Evolutionary conservation across 2,797 vertebrate genomes (phyloP).

Genomic region (Malurus splendens): DNA sequence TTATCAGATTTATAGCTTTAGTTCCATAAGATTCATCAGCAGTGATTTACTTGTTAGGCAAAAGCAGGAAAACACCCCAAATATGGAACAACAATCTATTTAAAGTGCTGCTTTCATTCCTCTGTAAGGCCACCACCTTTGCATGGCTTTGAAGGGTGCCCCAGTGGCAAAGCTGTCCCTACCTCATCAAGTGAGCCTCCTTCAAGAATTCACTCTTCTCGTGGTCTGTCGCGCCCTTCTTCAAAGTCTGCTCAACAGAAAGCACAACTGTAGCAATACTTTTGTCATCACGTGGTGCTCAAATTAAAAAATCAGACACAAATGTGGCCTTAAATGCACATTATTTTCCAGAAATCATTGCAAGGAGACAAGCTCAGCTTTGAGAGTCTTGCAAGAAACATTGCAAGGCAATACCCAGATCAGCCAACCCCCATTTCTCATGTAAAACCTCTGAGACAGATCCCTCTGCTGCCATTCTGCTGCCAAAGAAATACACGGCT

Average conservation of each 20-base stretch:
- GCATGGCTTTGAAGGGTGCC: neutral
- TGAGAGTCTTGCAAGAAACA: neutral
- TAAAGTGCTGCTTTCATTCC: neutral
- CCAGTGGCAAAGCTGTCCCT: neutral
- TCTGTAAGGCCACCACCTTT: neutral
- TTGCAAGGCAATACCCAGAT: neutral
- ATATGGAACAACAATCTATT: neutral
- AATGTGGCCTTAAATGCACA: neutral
- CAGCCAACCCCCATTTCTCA: neutral
- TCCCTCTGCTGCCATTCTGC: neutral
- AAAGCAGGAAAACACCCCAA: neutral
- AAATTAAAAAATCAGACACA: neutral
- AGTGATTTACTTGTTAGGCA: neutral
- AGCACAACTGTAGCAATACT: neutral
- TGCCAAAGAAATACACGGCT: neutral
- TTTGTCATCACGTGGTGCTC: neutral
- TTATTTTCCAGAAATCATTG: neutral
- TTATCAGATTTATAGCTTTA: neutral
- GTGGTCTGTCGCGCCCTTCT: slow-evolving; percentile 66
- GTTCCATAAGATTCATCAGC: neutral
- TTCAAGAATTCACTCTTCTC: slow-evolving; percentile 80
- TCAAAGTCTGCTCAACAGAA: slow-evolving; percentile 71
- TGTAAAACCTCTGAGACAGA: neutral
- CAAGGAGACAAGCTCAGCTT: neutral
- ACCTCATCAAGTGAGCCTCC: slow-evolving; percentile 80